Percentiles rank a stretch among this genome's conserved stretches.
Evolutionary conservation across 2,113 vertebrate genomes (phyloP).

Genomic region (Nycticebus coucang): DNA sequence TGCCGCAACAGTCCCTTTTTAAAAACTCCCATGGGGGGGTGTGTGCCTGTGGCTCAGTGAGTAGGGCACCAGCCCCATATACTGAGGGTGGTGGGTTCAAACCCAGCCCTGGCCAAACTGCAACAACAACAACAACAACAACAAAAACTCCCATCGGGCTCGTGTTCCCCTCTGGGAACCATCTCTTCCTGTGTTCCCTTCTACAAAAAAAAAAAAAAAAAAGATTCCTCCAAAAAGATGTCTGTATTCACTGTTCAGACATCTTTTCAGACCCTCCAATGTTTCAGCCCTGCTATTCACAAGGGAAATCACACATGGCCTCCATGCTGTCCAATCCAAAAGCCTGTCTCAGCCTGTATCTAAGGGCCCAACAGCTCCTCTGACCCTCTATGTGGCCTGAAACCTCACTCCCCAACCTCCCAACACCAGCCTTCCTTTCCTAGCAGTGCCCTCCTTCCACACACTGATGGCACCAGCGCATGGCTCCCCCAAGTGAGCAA

Average conservation of each 20-base stretch:
- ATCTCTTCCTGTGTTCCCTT: not conserved
- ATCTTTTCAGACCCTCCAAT: not conserved
- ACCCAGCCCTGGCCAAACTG: too few species aligned
- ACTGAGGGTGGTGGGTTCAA: too few species aligned
- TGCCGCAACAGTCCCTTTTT: not conserved
- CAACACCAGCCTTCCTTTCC: not conserved
- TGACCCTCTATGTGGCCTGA: not conserved
- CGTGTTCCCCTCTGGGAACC: not conserved
- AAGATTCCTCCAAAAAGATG: not conserved
- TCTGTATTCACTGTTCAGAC: not conserved
- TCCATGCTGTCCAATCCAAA: not conserved
- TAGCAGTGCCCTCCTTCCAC: too few species aligned
- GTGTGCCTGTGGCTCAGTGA: too few species aligned
- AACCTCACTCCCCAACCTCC: not conserved
- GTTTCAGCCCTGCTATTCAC: not conserved
- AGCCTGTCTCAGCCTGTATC: rapidly evolving
- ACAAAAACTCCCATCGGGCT: not conserved
- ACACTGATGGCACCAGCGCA: too few species aligned
- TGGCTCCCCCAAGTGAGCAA: not conserved
- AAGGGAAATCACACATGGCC: not conserved
- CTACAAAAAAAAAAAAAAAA: not conserved
- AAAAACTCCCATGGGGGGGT: not conserved
- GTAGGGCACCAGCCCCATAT: too few species aligned
- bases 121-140: too few species aligned
- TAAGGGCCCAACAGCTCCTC: not conserved